These are phyloP conservation scores for Synanthedon myopaeformis DNA, from an alignment of 2,888 invertebrate species.

Conservation along the genomic window DNA sequence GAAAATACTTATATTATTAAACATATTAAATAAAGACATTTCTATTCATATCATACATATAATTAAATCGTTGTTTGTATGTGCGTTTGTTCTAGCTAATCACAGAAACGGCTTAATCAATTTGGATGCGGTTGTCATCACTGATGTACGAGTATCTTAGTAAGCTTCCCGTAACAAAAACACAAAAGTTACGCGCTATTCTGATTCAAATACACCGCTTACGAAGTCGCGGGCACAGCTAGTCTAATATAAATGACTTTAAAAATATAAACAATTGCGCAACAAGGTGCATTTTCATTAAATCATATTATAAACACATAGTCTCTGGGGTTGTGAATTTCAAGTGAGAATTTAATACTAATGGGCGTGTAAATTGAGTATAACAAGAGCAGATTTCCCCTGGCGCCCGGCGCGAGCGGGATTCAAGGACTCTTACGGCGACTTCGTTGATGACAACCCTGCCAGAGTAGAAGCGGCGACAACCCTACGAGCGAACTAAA, in stretches of 20 bases:
- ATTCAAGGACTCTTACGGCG: neutral
- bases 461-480: neutral
- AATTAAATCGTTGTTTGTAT: too few species aligned
- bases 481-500: neutral
- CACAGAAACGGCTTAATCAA: too few species aligned
- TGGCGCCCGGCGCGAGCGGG: neutral
- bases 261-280: conserved; percentile 2
- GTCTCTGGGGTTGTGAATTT: conserved; percentile 4
- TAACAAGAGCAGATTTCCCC: conserved; percentile 7
- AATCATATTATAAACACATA: conserved; percentile 6
- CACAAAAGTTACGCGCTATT: too few species aligned
- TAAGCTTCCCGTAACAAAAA: too few species aligned
- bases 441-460: neutral
- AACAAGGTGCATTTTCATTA: conserved; percentile 3
- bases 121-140: too few species aligned
- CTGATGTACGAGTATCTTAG: too few species aligned
- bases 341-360: conserved; percentile 8
- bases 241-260: neutral
- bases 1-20: too few species aligned
- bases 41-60: too few species aligned
- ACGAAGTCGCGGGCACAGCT: too few species aligned
- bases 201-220: too few species aligned
- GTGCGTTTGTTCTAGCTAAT: too few species aligned
- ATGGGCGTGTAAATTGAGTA: conserved; percentile 7
- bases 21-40: too few species aligned